phyloP scores from a whole-genome alignment of 2,113 vertebrate species.

The Stegostoma tigrinum region DNA sequence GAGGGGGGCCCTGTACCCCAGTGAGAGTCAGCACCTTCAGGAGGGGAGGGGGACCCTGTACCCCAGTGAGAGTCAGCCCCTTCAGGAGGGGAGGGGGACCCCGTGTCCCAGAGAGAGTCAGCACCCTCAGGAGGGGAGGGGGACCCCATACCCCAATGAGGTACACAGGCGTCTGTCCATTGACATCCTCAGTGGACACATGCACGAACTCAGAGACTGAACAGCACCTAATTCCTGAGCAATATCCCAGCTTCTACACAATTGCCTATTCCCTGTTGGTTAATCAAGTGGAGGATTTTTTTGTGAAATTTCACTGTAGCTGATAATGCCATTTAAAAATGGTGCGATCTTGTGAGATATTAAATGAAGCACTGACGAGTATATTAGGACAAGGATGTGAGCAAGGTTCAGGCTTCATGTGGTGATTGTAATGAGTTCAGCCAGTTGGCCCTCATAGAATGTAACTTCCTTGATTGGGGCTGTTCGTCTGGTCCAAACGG shows the following conservation, averaged over 20 bases:
- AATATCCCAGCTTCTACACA: neutral
- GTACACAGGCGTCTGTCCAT: neutral
- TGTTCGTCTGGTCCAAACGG: too few relatives aligned
- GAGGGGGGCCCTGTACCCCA: too few relatives aligned
- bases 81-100: too few relatives aligned
- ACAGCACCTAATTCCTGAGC: neutral
- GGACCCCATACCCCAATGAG: too few relatives aligned
- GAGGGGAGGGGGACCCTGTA: too few relatives aligned
- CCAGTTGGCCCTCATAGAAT: too few relatives aligned
- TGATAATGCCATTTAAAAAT: neutral
- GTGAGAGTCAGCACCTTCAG: too few relatives aligned
- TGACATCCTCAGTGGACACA: neutral
- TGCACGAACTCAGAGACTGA: neutral
- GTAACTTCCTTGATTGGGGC: neutral
- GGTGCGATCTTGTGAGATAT: neutral
- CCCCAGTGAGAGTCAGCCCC: too few relatives aligned
- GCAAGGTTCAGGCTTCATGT: neutral
- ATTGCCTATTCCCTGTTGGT: neutral
- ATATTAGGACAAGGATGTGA: neutral
- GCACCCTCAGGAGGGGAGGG: neutral
- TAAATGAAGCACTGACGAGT: neutral
- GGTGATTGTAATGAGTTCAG: too few relatives aligned
- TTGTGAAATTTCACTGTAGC: neutral
- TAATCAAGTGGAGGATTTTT: neutral
- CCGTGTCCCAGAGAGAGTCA: neutral